A percentile compares a stretch with the other conserved stretches of the same genome.
Evolutionary conservation across 2,797 vertebrate genomes (phyloP).

Genomic region (Peromyscus melanophrys): DNA sequence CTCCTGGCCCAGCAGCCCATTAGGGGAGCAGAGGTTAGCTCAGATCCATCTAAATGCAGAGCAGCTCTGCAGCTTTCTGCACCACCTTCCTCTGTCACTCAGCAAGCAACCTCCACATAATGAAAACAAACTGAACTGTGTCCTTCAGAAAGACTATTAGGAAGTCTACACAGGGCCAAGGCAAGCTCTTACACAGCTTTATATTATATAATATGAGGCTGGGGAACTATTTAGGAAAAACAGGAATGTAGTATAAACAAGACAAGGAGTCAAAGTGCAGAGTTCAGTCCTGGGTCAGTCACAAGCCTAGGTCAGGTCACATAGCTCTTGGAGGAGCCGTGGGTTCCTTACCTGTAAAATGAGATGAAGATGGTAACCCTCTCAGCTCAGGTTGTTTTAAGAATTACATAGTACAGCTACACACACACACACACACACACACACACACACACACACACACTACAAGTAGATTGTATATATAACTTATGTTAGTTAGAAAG

Average conservation of each 20-base stretch:
- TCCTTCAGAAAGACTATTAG: background rate
- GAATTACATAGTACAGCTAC: background rate
- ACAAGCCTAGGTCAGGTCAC: background rate
- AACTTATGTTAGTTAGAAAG: background rate
- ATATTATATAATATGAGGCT: background rate
- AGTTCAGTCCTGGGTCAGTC: background rate
- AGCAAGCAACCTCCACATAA: slow-evolving; percentile 2
- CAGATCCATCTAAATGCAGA: background rate
- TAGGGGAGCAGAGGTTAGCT: background rate
- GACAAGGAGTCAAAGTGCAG: background rate
- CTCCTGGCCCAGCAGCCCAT: background rate
- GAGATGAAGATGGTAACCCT: background rate
- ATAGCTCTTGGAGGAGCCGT: background rate
- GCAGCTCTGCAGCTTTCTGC: background rate
- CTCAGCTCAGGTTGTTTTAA: background rate
- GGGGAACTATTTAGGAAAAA: background rate
- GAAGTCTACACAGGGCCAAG: background rate
- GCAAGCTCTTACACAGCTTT: background rate
- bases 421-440: accelerated
- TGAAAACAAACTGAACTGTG: background rate
- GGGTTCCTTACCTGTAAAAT: background rate
- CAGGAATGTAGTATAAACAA: background rate
- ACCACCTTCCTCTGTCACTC: background rate
- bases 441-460: too few relatives aligned
- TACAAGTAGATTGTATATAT: background rate